A percentile compares a stretch with the other conserved stretches of the same genome.
These are phyloP conservation scores for Bovichtus variegatus DNA, from an alignment of 2,797 vertebrate species.

Conservation along the genomic window DNA sequence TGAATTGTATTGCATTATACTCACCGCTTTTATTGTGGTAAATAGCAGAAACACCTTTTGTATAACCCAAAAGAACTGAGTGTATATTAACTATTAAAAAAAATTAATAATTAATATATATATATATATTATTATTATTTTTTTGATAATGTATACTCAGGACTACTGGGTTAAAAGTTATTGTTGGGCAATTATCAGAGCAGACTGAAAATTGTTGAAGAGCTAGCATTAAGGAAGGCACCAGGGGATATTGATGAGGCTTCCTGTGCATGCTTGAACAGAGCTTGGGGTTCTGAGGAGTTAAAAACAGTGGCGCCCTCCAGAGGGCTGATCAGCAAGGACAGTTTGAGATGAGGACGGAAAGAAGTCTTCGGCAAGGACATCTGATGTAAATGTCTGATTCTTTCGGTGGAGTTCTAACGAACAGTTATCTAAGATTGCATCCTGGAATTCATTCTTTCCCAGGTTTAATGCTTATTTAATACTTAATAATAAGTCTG, in stretches of 20 bases:
- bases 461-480: neutral
- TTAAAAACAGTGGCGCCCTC: constrained; percentile 9
- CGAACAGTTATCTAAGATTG: neutral
- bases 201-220: neutral
- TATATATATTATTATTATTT: too few relatives aligned
- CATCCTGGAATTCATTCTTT: neutral
- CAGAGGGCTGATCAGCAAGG: neutral
- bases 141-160: neutral
- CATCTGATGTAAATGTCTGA: neutral
- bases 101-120: too few relatives aligned
- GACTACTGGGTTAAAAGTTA: neutral
- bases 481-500: neutral
- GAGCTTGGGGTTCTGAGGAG: neutral
- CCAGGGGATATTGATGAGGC: neutral
- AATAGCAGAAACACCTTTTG: neutral
- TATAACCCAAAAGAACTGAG: neutral
- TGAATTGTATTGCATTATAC: neutral
- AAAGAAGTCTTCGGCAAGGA: neutral
- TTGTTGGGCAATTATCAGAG: neutral
- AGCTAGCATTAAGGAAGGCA: neutral
- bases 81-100: too few relatives aligned
- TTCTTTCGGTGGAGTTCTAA: neutral
- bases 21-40: neutral
- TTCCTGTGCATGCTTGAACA: constrained; percentile 8
- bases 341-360: constrained; percentile 1